Evolutionary conservation across 2,797 vertebrate genomes (phyloP).

Genomic region (Clarias fuscus): DNA sequence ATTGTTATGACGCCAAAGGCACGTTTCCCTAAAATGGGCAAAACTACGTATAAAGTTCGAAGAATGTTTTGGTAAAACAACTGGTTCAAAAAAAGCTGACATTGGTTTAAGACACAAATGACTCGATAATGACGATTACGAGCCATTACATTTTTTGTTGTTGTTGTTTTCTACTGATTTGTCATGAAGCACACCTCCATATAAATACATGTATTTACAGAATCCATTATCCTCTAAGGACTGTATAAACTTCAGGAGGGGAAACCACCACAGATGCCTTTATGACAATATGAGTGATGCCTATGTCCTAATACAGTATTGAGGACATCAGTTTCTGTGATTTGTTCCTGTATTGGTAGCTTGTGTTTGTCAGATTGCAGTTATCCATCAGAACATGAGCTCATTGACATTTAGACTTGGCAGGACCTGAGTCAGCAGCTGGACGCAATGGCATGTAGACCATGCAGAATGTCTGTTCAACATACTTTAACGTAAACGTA

Average conservation of each 20-base stretch:
- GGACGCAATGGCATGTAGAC: slow-evolving; percentile 5
- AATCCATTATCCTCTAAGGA: not conserved
- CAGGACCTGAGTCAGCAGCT: slow-evolving; percentile 52
- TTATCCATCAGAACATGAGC: slow-evolving; percentile 49
- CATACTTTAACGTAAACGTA: not conserved
- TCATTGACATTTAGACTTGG: slow-evolving; percentile 49
- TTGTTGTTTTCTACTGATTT: not conserved
- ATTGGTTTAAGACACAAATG: not conserved
- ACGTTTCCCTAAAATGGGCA: not conserved
- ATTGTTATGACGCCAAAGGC: not conserved
- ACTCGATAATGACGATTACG: not conserved
- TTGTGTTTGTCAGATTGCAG: slow-evolving; percentile 39
- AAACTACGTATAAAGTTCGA: not conserved
- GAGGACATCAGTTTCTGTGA: slow-evolving; percentile 26
- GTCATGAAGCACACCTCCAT: not conserved
- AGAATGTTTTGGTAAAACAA: not conserved
- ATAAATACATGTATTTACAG: not conserved
- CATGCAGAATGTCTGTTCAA: slow-evolving; percentile 36
- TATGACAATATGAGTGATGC: not conserved
- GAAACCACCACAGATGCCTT: not conserved
- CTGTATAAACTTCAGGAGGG: not conserved
- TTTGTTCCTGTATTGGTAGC: slow-evolving; percentile 38
- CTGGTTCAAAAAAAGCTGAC: not conserved
- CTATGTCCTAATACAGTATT: slow-evolving; percentile 4
- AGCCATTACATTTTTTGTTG: not conserved